Base-by-base conservation (phyloP, 2,797 vertebrate genomes). In the Sebastes alutus region DNA sequence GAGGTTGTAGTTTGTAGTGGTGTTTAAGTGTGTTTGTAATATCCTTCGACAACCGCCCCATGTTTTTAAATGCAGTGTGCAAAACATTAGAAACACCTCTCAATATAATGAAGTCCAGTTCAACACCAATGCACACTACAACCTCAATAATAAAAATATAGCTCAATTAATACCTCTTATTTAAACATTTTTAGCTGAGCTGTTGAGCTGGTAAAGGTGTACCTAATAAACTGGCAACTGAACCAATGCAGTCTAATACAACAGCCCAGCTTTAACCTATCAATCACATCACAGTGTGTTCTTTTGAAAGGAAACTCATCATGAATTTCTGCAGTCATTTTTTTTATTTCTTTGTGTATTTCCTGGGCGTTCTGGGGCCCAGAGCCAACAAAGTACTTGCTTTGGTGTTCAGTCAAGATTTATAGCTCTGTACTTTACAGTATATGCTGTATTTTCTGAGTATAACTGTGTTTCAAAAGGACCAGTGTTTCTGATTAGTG, bases 401-500 rank as follows among this genome's bases (percentile, higher is more conserved):
- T 55, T 25, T 74, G 69, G 72, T 81, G 76, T 35, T 78, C 69
- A 59, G 42, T 58, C 20, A 16, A 72, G 85, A 86, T 91, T 84
- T 89, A 84, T 82, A 59, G 81, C 13, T 75, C 8, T 72, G 22
- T 80, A 59, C 67, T 85, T 75, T 64, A 20, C 65, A 79, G 76
- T 49, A 1, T 23, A 6, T 2, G 33, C 63, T 55, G 35, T 88
- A 59, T 86, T 78, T 86, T 81, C 64, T 74, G 79, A 52, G 65
- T 54, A 59, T 68, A 72, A 35, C 83, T 73, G 78, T 13, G 83
- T 81, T 89, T 85, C 75, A 73, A 56, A 84, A 64, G 72, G 18
- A 77, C 49, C 62, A 27, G 25, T 58, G 59, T 58, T 64, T 78
- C 83, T 86, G 89, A 92, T 92, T 88, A 81, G 81, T 82, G 83